phyloP scores from a whole-genome alignment of 2,113 vertebrate species.

The Solea senegalensis region DNA sequence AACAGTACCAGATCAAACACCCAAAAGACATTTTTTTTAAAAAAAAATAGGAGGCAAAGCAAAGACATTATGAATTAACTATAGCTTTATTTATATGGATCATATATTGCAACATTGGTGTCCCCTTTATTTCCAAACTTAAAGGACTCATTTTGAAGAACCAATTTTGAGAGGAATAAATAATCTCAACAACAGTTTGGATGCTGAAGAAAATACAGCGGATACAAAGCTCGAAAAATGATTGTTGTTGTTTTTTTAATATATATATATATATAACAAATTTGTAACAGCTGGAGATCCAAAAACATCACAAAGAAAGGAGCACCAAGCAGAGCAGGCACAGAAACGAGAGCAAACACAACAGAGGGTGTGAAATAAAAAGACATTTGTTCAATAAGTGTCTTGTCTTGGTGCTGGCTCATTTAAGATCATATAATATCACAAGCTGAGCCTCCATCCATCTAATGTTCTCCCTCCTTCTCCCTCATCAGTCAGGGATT shows the following conservation, averaged over 20 bases:
- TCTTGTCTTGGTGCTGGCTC: conserved; percentile 13
- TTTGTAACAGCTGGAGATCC: not conserved
- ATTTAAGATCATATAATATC: conserved; percentile 10
- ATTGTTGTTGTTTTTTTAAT: too few species aligned
- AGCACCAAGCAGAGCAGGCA: not conserved
- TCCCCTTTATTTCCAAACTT: too few species aligned
- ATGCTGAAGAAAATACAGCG: too few species aligned
- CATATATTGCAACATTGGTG: too few species aligned
- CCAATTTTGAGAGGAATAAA: too few species aligned
- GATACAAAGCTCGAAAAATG: too few species aligned
- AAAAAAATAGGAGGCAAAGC: not conserved
- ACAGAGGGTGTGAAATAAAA: not conserved
- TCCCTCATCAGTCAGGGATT: conserved; percentile 15
- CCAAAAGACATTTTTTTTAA: not conserved
- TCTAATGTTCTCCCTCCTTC: conserved; percentile 5
- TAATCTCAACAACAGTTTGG: too few species aligned
- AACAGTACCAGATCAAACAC: not conserved
- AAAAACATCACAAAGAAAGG: not conserved
- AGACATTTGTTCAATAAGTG: not conserved
- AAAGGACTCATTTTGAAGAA: too few species aligned
- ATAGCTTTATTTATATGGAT: too few species aligned
- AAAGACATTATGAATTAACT: too few species aligned
- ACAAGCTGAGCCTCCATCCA: conserved; percentile 7
- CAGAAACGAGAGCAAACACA: not conserved
- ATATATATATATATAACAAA: not conserved